Conservation (phyloP, 2,888 invertebrate species). For the Heteromurus nitidus region DNA sequence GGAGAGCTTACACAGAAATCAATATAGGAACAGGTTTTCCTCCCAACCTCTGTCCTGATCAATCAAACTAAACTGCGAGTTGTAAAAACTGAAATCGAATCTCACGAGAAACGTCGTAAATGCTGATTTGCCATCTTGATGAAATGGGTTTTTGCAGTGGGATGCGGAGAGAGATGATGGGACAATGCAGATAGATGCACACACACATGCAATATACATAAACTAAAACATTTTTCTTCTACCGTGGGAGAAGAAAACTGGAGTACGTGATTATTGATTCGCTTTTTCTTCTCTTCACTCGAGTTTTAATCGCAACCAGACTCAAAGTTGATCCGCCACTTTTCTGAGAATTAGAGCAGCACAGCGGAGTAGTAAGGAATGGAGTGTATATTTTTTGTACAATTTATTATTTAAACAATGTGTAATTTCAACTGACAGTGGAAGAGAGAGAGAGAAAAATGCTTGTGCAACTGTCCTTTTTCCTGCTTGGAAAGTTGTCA, state of each 20-base stretch:
- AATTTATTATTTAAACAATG: background rate
- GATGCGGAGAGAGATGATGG: too few relatives aligned
- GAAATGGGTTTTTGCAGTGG: too few relatives aligned
- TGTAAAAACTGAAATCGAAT: constrained; percentile 43
- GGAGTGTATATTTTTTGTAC: constrained; percentile 1
- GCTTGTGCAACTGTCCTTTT: background rate
- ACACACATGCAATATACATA: background rate
- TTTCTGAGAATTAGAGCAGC: constrained; percentile 40
- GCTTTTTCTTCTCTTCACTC: background rate
- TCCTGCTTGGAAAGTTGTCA: too few relatives aligned
- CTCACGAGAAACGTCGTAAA: constrained; percentile 30
- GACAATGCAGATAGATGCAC: constrained; percentile 13
- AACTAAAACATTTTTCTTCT: background rate
- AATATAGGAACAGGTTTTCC: constrained; percentile 59
- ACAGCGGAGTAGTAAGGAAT: background rate
- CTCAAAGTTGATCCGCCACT: constrained; percentile 25
- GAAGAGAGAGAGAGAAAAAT: background rate
- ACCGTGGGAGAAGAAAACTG: constrained; percentile 38
- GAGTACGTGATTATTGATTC: constrained; percentile 21
- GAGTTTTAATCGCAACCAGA: background rate
- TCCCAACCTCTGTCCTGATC: constrained; percentile 32
- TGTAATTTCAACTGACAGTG: constrained; percentile 4
- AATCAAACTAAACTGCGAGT: constrained; percentile 52
- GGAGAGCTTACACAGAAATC: constrained; percentile 33
- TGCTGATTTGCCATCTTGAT: constrained; percentile 32